Base-by-base conservation (phyloP, 2,797 vertebrate species). In the Pseudochirops corinnae region DNA sequence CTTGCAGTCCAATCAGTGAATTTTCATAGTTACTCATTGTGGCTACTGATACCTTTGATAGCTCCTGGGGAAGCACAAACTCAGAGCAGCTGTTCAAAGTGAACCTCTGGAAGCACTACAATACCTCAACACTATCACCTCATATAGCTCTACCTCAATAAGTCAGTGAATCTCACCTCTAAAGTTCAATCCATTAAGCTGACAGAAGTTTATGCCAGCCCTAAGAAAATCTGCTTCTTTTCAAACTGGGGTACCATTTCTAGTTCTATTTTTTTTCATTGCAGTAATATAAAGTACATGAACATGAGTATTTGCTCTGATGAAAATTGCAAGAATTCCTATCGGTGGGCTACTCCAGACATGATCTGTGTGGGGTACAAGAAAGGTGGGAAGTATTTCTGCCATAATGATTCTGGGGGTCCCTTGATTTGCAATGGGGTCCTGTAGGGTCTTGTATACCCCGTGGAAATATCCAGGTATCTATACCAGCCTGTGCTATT, bases 61-160 rank as follows among this genome's bases (percentile, higher is more conserved):
- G 6, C 97, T 91, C 56, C 97, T 99, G 60, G 99, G 99, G 12
- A 98, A 98, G 29, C 98, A 99, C 94, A 98, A 98, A 60, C 1
- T 98, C 98, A 0, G 98, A 99, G 97, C 98, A 99, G 93, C 96
- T 13, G 56, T 97, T 98, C 24, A 0, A 2, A 14, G 98, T 98
- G 58, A 92, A 91, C 58, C 98, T 97, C 0, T 94, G 97, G 3
- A 95, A 99, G 91, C 5, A 91, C 0, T 99, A 99, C 92, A 46
- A 98, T 87, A 96, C 58, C 1, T 26, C 18, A 11, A 97, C 94
- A 96, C 95, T 99, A 99, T 55, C 98, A 99, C 95, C 97, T 98
- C 52, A 97, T 99, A 99, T 93, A 99, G 33, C 92, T 99, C 12
- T 98, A 99, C 10, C 98, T 99, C 92, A n/a, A 95, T 0, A 21